Evolutionary conservation across 2,888 invertebrate genomes (phyloP), one percentile per base, ranked within the genome.

Genomic region (Agrotis puta): DNA sequence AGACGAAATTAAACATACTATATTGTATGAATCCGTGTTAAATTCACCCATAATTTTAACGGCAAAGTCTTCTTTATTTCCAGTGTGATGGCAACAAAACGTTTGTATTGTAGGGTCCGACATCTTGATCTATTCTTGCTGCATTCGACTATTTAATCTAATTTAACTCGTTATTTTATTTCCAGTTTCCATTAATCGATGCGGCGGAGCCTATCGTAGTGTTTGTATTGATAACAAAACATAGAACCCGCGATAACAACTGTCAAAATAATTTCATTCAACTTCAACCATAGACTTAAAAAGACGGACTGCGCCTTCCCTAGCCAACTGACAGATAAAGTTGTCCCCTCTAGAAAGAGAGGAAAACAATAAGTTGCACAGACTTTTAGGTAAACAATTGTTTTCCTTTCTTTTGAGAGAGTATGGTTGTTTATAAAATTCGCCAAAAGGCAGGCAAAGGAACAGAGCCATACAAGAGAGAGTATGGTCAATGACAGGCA

Each of bases 81-180:
- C 97, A 65, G 97, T 96, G 84, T 97, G 97, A 88, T 98, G 97
- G 89, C 98, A 98, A 91, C 97, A 97, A 90, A 98, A 98, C 18
- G 98, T 98, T 96, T 98, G 98, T 87, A 98, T 98, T 53, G 98
- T 98, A 66, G 98, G 98, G 93, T 98, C 98, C 48, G 98, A 98
- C 98, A 90, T 90, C 50, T 77, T 81, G 64, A 47, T 56, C 24
- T 39, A 51, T 39, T 24, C n/a, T 39, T 11, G 22, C 9, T 48
- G 2, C 20, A 24, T 45, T 47, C 16, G 20, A 59, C 16, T 16
- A 13, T 27, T n/a, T 18, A 47, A 74, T 45, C 43, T 79, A n/a
- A 13, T 7, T 39, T 39, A 47, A 33, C 50, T 70, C 24, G 24
- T 39, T 24, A n/a, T 43, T 24, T 27, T 20, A 20, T 27, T 77